These are phyloP conservation scores for Polypedilum vanderplanki DNA, from an alignment of 1,140 invertebrate species.

Conservation along the genomic window DNA sequence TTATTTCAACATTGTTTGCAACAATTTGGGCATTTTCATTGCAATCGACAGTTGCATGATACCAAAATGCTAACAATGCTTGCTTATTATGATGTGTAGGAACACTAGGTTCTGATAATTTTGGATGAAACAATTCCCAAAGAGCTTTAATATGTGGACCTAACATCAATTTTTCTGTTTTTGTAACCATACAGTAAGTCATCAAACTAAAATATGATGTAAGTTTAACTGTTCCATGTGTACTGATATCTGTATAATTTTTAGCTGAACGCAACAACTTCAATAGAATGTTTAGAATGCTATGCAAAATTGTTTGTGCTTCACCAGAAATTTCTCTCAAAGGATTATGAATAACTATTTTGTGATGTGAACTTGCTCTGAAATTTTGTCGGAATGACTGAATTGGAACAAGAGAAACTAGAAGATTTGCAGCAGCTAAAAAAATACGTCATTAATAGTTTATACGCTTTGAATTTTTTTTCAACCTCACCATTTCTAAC, in stretches of 20 bases:
- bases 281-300: constrained; percentile 73
- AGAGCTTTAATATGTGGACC: constrained; percentile 82
- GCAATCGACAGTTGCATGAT: constrained; percentile 84
- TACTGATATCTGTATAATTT: constrained; percentile 75
- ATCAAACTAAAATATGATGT: constrained; percentile 86
- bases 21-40: constrained; percentile 86
- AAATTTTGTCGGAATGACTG: constrained; percentile 82
- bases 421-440: constrained; percentile 72
- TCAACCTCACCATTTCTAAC: constrained; percentile 64
- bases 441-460: constrained; percentile 30
- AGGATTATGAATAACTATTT: constrained; percentile 33
- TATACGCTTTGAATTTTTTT: background rate
- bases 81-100: constrained; percentile 93
- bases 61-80: constrained; percentile 85
- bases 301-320: constrained; percentile 71
- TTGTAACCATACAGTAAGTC: constrained; percentile 81
- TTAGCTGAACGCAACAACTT: constrained; percentile 71
- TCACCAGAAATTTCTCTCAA: constrained; percentile 54
- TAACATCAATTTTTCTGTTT: constrained; percentile 87
- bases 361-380: constrained; percentile 46
- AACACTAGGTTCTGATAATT: constrained; percentile 89
- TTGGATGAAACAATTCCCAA: constrained; percentile 91
- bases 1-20: constrained; percentile 67
- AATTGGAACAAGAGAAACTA: constrained; percentile 82
- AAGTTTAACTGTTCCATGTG: constrained; percentile 83